Conservation (phyloP, 2,888 invertebrate species). For the Xylophagus ater region DNA sequence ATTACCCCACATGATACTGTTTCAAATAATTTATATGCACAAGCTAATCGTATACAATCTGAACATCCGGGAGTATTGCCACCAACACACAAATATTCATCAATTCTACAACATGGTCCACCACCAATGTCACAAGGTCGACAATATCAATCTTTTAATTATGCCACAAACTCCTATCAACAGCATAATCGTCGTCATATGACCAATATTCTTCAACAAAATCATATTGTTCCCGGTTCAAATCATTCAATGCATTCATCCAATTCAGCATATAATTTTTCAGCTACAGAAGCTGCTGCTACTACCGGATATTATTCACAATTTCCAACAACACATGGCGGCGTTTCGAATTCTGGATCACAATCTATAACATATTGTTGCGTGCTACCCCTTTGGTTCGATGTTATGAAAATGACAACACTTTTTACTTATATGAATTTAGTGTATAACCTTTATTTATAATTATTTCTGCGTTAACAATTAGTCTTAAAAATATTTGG, state of each 20-base stretch:
- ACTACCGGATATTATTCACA: slow-evolving; percentile 10
- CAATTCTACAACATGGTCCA: slow-evolving; percentile 23
- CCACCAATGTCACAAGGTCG: slow-evolving; percentile 22
- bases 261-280: slow-evolving; percentile 17
- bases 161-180: slow-evolving; percentile 14
- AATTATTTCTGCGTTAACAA: no score
- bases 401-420: no score
- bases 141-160: slow-evolving; percentile 10
- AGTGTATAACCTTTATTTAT: no score
- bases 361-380: not conserved
- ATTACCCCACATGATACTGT: no score
- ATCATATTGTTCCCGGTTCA: no score
- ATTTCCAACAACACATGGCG: slow-evolving; percentile 6
- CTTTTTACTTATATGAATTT: no score
- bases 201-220: slow-evolving; percentile 16
- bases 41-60: slow-evolving; percentile 33
- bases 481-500: no score
- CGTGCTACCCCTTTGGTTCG: no score
- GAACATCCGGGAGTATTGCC: slow-evolving; percentile 25
- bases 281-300: slow-evolving; percentile 13
- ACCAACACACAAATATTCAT: slow-evolving; percentile 4
- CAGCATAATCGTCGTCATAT: slow-evolving; percentile 14
- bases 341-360: not conserved
- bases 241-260: slow-evolving; percentile 11
- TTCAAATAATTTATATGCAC: slow-evolving; percentile 26